Conservation (phyloP, 35 echinoderm and acorn worm genomes). For the Diadema setosum region DNA sequence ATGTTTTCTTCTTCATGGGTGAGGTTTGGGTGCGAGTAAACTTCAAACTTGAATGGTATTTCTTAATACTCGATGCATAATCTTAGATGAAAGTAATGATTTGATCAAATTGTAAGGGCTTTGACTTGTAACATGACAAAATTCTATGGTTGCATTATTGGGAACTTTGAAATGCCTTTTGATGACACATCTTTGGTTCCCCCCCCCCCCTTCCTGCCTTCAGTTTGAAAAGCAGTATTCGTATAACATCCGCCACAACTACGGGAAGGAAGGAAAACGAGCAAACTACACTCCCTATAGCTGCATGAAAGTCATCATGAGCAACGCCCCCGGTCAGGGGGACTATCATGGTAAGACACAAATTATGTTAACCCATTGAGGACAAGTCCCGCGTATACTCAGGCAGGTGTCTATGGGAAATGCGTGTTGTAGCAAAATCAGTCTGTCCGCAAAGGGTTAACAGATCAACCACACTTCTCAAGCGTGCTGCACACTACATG, state of each 20-base stretch:
- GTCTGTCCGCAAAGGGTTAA: no score
- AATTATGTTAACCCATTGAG: no score
- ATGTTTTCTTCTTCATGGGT: no score
- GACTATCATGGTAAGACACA: conserved; percentile 91
- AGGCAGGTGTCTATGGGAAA: no score
- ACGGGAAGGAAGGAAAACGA: conserved; percentile 95
- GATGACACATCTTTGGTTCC: not conserved
- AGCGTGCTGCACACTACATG: no score
- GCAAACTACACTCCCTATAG: conserved; percentile 96
- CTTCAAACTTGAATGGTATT: no score
- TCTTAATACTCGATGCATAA: no score
- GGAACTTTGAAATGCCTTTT: not conserved
- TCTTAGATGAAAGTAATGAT: no score
- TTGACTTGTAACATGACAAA: not conserved
- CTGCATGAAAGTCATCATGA: conserved; percentile 99
- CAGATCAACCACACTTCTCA: no score
- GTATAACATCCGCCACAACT: conserved; percentile 94
- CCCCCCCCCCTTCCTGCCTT: not conserved
- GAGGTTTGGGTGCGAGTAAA: no score
- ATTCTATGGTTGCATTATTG: not conserved
- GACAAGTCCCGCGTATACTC: no score
- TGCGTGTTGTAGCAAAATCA: no score
- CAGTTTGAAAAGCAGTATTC: conserved; percentile 99
- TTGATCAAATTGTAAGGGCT: not conserved
- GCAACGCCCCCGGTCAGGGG: conserved; percentile 72